Base-by-base conservation (phyloP, 2,113 vertebrate genomes). In the Trogon surrucura region DNA sequence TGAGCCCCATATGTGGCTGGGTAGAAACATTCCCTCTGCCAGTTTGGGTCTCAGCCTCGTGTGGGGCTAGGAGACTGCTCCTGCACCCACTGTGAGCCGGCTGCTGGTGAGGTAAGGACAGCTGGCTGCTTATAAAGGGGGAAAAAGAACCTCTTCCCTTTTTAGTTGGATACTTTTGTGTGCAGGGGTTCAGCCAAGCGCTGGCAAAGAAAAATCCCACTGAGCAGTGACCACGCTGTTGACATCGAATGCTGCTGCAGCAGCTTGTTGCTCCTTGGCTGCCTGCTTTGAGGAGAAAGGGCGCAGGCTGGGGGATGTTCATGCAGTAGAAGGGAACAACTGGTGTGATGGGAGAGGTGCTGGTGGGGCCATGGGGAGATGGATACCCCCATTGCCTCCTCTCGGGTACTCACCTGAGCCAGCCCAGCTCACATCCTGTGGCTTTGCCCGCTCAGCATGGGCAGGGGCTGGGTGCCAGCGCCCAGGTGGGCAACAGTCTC, bases 31-130 rank as follows among this genome's bases (percentile, higher is more conserved):
- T 26, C 13, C 26, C 13, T 32, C 8, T 62, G 44, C 25, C 1
- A 2, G 25, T 30, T 80, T 0, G 0, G 5, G 20, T 32, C 18
- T 58, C 10, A 6, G 79, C 29, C 27, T 25, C 1, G 0, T 2
- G 3, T 0, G 1, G 27, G 34, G 48, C n/a, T 22, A 20, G 54
- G 48, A 34, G 44, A 58, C 19, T 1, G 2, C 62, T 77, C 23
- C 56, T 58, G 34, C 38, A n/a, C 13, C 29, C 2, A 16, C 48
- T 16, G 0, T 0, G 1, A 45, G 38, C 45, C 4, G 2, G 10
- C 21, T 75, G 47, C 44, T 83, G 77, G 21, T 26, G 34, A 41
- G 23, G 8, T 23, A 34, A 47, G 20, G 25, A 22, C 64, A n/a
- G 22, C 41, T 48, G 26, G 7, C 60, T 34, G 32, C 64, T 45